phyloP scores from a whole-genome alignment of 1,140 invertebrate species.

The Linepithema humile region DNA sequence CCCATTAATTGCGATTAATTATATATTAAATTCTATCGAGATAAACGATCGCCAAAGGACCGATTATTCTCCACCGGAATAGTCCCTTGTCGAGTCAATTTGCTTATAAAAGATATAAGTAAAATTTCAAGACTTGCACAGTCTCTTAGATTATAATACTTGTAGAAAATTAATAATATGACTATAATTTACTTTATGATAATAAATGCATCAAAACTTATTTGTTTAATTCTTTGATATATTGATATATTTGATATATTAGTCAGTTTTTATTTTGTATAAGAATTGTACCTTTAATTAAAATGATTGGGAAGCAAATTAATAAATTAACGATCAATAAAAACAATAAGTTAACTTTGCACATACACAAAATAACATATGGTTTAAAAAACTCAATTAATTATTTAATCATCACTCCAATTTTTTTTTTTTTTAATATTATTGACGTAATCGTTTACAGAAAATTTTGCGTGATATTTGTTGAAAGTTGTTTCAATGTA shows the following conservation, averaged over 20 bases:
- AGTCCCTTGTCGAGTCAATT: neutral
- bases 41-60: constrained; percentile 1
- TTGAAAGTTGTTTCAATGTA: constrained; percentile 4
- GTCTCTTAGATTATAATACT: too few relatives aligned
- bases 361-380: too few relatives aligned
- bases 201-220: neutral
- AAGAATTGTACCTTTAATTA: neutral
- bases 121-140: too few relatives aligned
- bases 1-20: neutral
- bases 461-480: neutral
- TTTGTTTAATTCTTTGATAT: too few relatives aligned
- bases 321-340: constrained; percentile 10
- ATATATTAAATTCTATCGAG: constrained; percentile 10
- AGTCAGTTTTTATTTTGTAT: neutral
- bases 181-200: neutral
- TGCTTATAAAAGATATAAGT: neutral
- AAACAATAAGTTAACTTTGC: too few relatives aligned
- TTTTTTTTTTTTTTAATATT: too few relatives aligned
- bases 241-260: neutral
- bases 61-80: neutral
- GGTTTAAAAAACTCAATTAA: too few relatives aligned
- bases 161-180: neutral
- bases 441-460: too few relatives aligned
- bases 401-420: neutral
- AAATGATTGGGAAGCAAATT: neutral